Percentiles rank a stretch among this genome's conserved stretches.
Conservation (phyloP, 2,797 vertebrate species). For the Leptoclinus maculatus region DNA sequence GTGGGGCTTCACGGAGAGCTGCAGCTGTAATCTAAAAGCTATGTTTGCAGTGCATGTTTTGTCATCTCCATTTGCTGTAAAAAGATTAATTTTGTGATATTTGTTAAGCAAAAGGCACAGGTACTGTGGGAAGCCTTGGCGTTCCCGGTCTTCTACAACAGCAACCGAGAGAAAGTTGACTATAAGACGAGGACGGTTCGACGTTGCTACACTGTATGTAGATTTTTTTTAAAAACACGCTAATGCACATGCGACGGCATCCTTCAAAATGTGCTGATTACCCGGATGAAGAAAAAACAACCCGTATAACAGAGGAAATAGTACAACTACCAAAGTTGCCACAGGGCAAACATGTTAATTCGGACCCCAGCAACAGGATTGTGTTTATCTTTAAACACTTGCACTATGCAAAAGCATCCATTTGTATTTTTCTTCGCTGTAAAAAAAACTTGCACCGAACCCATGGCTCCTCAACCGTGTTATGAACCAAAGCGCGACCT, state of each 20-base stretch:
- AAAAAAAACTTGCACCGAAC: not conserved
- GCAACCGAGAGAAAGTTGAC: not conserved
- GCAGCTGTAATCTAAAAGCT: constrained; percentile 31
- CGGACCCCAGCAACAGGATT: not conserved
- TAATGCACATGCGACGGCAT: not conserved
- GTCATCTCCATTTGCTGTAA: constrained; percentile 38
- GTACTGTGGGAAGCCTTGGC: no score
- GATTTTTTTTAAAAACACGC: not conserved
- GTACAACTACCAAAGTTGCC: not conserved
- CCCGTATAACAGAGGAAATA: not conserved
- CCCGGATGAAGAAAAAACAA: not conserved
- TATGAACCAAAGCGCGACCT: not conserved
- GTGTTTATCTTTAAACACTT: not conserved
- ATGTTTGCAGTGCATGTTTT: constrained; percentile 39
- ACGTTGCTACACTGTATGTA: not conserved
- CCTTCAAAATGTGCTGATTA: not conserved
- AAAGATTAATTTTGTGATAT: constrained; percentile 33
- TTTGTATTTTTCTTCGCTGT: not conserved
- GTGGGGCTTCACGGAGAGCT: constrained; percentile 17
- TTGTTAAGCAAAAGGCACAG: constrained; percentile 8
- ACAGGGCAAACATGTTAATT: not conserved
- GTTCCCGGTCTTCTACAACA: no score
- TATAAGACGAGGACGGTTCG: not conserved
- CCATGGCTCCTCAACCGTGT: not conserved
- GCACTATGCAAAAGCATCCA: not conserved